Base-by-base conservation (phyloP, 2,888 invertebrate genomes). In the Geotrupes spiniger region DNA sequence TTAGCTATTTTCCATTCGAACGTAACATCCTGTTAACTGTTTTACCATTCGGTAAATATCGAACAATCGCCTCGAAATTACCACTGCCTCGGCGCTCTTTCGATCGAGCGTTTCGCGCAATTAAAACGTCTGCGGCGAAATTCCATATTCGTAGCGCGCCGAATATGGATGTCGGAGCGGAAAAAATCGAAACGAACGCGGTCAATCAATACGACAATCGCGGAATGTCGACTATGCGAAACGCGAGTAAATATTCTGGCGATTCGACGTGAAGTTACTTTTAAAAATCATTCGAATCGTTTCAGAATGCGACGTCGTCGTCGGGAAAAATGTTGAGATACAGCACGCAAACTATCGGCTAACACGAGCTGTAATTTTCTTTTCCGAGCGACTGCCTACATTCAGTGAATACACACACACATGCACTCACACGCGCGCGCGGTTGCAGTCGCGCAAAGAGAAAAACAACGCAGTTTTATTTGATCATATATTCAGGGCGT, bases 301-400 rank as follows among this genome's bases (percentile, higher is more conserved):
- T 33, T 33, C 6, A 33, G 15, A 14, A 9, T 12, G 6, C 12
- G 14, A 14, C 12, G 5, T 21, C 21, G 6, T 21, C 4, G 21
- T n/a, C n/a, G n/a, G n/a, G n/a, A n/a, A 6, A 4, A 21, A 21
- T 21, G 21, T 21, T 21, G 21, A 21, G 21, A 21, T 21, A 21
- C 21, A 33, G 33, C 50, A 53, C 50, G 50, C 46, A 50, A 53
- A 51, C 50, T 45, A 49, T 52, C 52, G 45, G 36, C 53, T 41
- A 41, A 45, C 44, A 41, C 33, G 33, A 33, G 14, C 33, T 33
- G 33, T 33, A 33, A 33, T 33, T 33, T 33, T 15, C 14, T 15
- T 33, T 33, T 15, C 33, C 33, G 11, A 6, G 21, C 21, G 21
- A 21, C 21, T 21, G 21, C 3, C 21, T 21, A 6, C 21, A 3